Evolutionary conservation across 2,797 vertebrate species (phyloP).

Genomic region (Trematomus bernacchii): DNA sequence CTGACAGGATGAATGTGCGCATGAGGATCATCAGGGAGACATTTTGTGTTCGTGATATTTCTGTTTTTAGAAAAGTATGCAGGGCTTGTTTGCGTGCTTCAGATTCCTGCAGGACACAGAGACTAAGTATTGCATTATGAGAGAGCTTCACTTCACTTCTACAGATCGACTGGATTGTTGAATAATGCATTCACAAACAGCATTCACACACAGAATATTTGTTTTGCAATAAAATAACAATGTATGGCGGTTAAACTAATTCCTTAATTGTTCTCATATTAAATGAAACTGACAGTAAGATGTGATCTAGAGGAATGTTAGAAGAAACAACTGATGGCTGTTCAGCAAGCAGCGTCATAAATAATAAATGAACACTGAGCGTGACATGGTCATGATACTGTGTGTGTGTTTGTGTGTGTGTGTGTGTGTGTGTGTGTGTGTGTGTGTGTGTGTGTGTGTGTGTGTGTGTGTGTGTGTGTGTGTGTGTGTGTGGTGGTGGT

Average conservation of each 20-base stretch:
- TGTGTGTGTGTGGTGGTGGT: background rate
- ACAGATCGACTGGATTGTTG: too few species aligned
- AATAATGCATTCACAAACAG: background rate
- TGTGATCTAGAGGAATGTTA: background rate
- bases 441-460: background rate
- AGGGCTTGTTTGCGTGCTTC: background rate
- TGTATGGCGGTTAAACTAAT: background rate
- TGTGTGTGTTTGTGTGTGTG: background rate
- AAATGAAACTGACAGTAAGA: background rate
- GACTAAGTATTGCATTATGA: too few species aligned
- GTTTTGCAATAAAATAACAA: background rate
- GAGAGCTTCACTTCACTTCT: too few species aligned
- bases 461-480: background rate
- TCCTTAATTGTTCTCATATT: background rate
- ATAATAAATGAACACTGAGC: background rate
- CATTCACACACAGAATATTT: background rate
- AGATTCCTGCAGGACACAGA: background rate
- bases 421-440: too few species aligned
- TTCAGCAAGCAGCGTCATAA: background rate
- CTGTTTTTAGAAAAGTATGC: constrained; percentile 26
- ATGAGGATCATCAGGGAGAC: background rate
- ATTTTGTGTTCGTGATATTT: background rate
- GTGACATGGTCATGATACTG: background rate
- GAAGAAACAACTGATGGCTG: background rate
- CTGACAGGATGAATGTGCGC: background rate